Evolutionary conservation across 92 coral and sea anemone genomes (phyloP).

Genomic region (Zoanthus gigantus): DNA sequence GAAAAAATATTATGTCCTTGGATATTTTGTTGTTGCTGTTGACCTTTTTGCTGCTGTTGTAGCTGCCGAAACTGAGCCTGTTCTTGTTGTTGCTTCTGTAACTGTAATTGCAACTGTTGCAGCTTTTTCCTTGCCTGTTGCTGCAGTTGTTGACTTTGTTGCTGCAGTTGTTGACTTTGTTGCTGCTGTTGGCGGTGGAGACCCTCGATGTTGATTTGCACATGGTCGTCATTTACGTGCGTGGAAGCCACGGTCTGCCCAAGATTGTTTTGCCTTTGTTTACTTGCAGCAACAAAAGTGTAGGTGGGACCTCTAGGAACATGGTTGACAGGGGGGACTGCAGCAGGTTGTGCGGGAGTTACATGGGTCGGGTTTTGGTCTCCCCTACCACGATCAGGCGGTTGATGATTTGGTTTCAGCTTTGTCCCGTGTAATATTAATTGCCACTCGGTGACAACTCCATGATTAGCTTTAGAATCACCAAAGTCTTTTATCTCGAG

Average conservation of each 20-base stretch:
- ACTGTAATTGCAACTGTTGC: not conserved
- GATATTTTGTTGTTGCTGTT: slow-evolving; percentile 26
- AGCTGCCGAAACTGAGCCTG: slow-evolving; percentile 28
- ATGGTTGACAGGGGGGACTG: slow-evolving; percentile 44
- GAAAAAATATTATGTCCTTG: slow-evolving; percentile 26
- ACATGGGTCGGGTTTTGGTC: slow-evolving; percentile 75
- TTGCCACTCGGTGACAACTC: slow-evolving; percentile 94
- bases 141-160: slow-evolving; percentile 13
- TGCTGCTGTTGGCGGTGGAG: slow-evolving; percentile 23
- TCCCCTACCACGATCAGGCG: slow-evolving; percentile 73
- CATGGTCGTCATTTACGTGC: slow-evolving; percentile 4
- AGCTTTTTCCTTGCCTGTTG: slow-evolving; percentile 31
- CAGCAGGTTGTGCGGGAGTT: slow-evolving; percentile 55
- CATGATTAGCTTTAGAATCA: slow-evolving; percentile 84
- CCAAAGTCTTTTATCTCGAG: slow-evolving; percentile 96
- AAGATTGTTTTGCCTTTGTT: slow-evolving; percentile 16
- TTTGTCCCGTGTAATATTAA: slow-evolving; percentile 95
- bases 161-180: slow-evolving; percentile 13
- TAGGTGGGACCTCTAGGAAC: slow-evolving; percentile 91
- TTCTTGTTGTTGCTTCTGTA: slow-evolving; percentile 42
- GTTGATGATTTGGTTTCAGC: slow-evolving; percentile 90
- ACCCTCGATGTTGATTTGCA: slow-evolving; percentile 23
- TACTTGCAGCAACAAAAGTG: slow-evolving; percentile 82
- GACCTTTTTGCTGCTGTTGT: slow-evolving; percentile 2
- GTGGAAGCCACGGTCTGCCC: slow-evolving; percentile 26